Conservation (phyloP, 2,113 vertebrate genomes). For the Mus musculus region GRCm39 chr13:59063001-59063500, state of each 20-base stretch:
- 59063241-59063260: constrained; percentile 61
- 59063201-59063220: constrained; percentile 75
- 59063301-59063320: constrained; percentile 66
- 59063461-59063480: background rate
- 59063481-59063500: background rate
- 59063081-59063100: constrained; percentile 45
- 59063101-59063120: constrained; percentile 48
- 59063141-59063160: background rate
- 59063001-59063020: constrained; percentile 61
- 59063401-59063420: background rate
- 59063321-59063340: constrained; percentile 55
- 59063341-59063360: constrained; percentile 33
- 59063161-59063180: constrained; percentile 51
- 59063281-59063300: constrained; percentile 70
- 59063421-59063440: background rate
- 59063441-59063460: background rate
- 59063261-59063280: constrained; percentile 64
- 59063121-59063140: constrained; percentile 59
- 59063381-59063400: constrained; percentile 72
- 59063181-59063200: constrained; percentile 47
- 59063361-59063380: constrained; percentile 63
- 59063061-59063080: constrained; percentile 44
- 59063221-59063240: constrained; percentile 70
- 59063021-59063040: constrained; percentile 59
- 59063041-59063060: constrained; percentile 54